Base-by-base conservation (phyloP, 2,888 invertebrate genomes). In the Phortica okadai region DNA sequence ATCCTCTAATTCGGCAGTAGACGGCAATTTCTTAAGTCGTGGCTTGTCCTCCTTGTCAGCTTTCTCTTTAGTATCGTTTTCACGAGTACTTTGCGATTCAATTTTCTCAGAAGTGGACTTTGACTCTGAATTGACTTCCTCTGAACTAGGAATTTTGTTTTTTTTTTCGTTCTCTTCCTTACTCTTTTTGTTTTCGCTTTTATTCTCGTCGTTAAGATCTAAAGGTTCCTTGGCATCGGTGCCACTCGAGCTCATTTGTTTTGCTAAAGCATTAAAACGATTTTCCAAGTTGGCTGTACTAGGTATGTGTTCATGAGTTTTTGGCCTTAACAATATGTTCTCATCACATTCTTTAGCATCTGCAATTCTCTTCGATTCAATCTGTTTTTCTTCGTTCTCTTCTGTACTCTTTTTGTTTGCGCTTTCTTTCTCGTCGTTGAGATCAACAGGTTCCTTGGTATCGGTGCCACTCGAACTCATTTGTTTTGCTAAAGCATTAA, bases 1-100 rank as follows among this genome's bases (percentile, higher is more conserved):
- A 82, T 89, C 87, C 77, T 88, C 88, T 8, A 88, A 79, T 76
- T 88, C 89, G 54, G 89, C 89, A 59, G 88, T 88, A 14, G 88
- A 88, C 50, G 88, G 88, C 73, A 89, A 73, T 78, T 86, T 88
- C 11, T 82, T 87, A 45, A 85, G 80, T 21, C 81, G 80, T 21
- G 82, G 82, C 21, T 74, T 67, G 4, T 81, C 76, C 3, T 25
- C 67, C 0, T 44, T 33, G 7, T 76, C 56, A 6, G 11, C 16
- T 25, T 72, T 54, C n/a, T 75, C 75, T 54, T 45, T 54, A 2
- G 69, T 73, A 0, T 73, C 77, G 25, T 78, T 58, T 7, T 78
- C 77, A 4, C 76, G 56, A 44, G 70, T 74, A 45, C 70, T 73
- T 7, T 42, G 67, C 10, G 69, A 58, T 11, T 82, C 78, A 11